Evolutionary conservation across 2,797 vertebrate genomes (phyloP).

Genomic region (Lepilemur ruficaudatus): DNA sequence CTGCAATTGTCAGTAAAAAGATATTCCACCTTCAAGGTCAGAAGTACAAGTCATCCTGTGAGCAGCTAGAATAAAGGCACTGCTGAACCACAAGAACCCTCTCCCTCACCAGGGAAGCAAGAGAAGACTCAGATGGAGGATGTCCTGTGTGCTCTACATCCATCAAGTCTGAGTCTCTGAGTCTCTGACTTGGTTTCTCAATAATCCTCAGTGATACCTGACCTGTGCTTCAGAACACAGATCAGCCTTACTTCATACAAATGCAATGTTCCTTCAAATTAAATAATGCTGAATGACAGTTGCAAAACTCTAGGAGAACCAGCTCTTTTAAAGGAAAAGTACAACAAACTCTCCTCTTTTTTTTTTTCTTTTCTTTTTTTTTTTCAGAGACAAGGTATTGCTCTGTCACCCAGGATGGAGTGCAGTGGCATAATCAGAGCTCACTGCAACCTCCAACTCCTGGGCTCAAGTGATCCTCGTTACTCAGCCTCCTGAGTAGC

Average conservation of each 20-base stretch:
- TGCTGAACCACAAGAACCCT: background rate
- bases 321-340: background rate
- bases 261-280: background rate
- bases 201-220: background rate
- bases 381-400: background rate
- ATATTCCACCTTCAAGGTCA: conserved; percentile 34
- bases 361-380: background rate
- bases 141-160: background rate
- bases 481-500: background rate
- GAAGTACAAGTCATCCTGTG: background rate
- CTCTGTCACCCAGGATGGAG: background rate
- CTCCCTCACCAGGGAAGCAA: background rate
- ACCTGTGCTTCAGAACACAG: background rate
- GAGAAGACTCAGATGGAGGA: background rate
- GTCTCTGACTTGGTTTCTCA: background rate
- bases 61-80: background rate
- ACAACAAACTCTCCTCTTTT: background rate
- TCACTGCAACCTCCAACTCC: background rate
- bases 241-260: background rate
- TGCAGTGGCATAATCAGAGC: background rate
- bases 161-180: background rate
- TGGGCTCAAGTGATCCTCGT: background rate
- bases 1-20: background rate
- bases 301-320: background rate
- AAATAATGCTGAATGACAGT: background rate